Base-by-base conservation (phyloP, 2,797 vertebrate genomes). In the Enteromius fasciolatus region DNA sequence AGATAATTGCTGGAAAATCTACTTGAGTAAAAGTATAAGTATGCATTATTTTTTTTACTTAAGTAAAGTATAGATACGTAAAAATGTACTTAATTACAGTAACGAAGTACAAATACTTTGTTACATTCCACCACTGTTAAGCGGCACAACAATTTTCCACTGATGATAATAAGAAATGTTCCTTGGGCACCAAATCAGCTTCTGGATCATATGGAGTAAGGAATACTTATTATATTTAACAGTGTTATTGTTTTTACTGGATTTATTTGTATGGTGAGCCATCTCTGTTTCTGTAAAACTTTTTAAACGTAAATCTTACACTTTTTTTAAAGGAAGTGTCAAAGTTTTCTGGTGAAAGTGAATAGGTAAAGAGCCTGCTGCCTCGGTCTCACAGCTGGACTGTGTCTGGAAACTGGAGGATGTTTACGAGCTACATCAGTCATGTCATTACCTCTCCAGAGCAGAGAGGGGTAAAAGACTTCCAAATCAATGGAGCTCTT, bases 401-500 rank as follows among this genome's bases (percentile, higher is more conserved):
- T 73, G 48, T 69, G 39, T 82, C 52, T 11, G 67, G 63, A 84
- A 73, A 70, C 33, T 86, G 85, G 76, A 78, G 81, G 83, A 82
- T n/a, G 59, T 87, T 85, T 78, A 82, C 76, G 78, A 83, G 86
- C 20, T 80, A 50, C 77, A 88, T 88, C 87, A 78, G 80, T 88
- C 68, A 77, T 85, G 80, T 82, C 78, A 69, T 77, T 77, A 36
- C 67, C 76, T 66, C 52, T 83, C 48, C 80, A 39, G 52, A 77
- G 85, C 54, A 31, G 61, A 31, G 57, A 72, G 76, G 59, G 84
- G 75, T 85, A 86, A 89, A 83, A 85, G 84, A 84, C 81, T 87
- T 80, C 82, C 78, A 73, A 57, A 87, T 89, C 87, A 81, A 87
- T 86, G 44, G 74, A 73, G 54, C 76, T 77, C 81, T 84, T 86